Percentiles rank a stretch among this genome's conserved stretches.
phyloP scores from a whole-genome alignment of 1,140 invertebrate species.

The Sesamia nonagrioides region DNA sequence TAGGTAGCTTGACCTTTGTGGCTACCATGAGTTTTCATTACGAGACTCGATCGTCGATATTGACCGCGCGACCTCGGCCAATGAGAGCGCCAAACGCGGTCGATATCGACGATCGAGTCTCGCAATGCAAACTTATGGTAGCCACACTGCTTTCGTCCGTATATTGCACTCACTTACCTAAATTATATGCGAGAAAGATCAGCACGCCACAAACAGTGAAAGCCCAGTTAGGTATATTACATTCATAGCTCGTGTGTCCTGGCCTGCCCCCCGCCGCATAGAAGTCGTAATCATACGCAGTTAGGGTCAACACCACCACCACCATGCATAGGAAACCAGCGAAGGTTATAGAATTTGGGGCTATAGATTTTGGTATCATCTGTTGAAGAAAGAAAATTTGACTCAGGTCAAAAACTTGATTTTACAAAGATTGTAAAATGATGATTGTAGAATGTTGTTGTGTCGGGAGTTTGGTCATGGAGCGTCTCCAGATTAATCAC shows the following conservation, averaged over 20 bases:
- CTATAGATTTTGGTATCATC: slow-evolving; percentile 96
- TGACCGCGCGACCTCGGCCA: no score
- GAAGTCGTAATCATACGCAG: slow-evolving; percentile 95
- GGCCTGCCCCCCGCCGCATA: slow-evolving; percentile 91
- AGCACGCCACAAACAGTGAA: slow-evolving; percentile 94
- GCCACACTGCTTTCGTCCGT: no score
- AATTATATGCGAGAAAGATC: slow-evolving; percentile 97
- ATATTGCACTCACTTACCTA: slow-evolving; percentile 87
- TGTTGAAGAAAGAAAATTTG: slow-evolving; percentile 85
- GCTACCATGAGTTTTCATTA: no score
- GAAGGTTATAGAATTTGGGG: slow-evolving; percentile 98
- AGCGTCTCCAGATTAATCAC: no score
- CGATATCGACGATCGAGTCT: no score
- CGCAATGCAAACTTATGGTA: no score
- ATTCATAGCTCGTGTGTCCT: slow-evolving; percentile 78
- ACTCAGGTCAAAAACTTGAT: background rate
- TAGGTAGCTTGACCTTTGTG: no score
- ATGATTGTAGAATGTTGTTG: no score
- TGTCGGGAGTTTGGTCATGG: no score
- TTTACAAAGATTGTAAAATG: no score
- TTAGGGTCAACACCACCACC: slow-evolving; percentile 93
- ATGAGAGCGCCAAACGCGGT: no score
- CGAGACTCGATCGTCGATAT: no score
- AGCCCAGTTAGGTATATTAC: slow-evolving; percentile 92
- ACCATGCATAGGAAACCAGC: slow-evolving; percentile 97